Conservation (phyloP, 1,140 invertebrate genomes). For the Rhagoletis pomonella region DNA sequence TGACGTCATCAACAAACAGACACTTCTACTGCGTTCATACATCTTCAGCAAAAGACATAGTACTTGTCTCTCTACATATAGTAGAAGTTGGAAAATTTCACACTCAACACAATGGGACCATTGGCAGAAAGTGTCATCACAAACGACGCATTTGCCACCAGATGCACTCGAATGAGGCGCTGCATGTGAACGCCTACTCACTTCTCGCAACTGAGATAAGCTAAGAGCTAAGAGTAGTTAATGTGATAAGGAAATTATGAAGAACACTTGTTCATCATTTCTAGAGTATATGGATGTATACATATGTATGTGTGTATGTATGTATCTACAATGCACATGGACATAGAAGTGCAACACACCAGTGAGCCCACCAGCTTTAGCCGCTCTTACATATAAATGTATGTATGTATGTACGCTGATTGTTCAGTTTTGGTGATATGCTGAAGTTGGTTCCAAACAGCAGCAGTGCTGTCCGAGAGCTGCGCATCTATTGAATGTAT, state of each 20-base stretch:
- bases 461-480: neutral
- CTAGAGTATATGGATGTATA: neutral
- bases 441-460: neutral
- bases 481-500: neutral
- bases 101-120: neutral
- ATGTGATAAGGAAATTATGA: conserved; percentile 32
- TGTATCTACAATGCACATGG: no score
- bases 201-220: conserved; percentile 9
- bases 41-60: neutral
- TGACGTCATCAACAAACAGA: neutral
- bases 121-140: neutral
- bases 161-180: conserved; percentile 14
- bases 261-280: conserved; percentile 35
- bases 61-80: neutral
- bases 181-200: conserved; percentile 22
- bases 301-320: neutral
- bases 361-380: neutral
- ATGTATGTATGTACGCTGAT: neutral
- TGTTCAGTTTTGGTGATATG: no score
- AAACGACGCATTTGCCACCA: conserved; percentile 32
- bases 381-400: no score
- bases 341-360: neutral
- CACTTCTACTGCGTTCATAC: neutral
- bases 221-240: conserved; percentile 36
- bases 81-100: conserved; percentile 35